Conservation (phyloP, 2,888 invertebrate species). For the Fissipunctia ypsillon region DNA sequence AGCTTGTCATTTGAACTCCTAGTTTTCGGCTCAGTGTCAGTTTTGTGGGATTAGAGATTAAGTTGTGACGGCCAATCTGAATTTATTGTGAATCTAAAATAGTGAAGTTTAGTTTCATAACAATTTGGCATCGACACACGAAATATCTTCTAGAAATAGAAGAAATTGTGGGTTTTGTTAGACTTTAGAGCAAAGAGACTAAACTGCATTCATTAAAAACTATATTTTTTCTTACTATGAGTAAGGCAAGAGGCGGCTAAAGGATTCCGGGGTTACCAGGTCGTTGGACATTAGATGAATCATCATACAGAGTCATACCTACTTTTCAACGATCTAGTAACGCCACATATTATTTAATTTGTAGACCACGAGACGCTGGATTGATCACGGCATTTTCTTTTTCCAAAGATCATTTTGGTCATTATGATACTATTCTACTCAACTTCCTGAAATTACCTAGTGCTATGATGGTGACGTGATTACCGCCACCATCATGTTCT, state of each 20-base stretch:
- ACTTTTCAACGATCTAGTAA: background rate
- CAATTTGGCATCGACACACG: background rate
- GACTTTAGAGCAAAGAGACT: background rate
- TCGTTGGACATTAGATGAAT: slow-evolving; percentile 2
- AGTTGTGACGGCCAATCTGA: slow-evolving; percentile 21
- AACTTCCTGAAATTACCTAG: background rate
- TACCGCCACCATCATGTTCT: background rate
- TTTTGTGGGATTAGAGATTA: slow-evolving; percentile 50
- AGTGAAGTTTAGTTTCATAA: background rate
- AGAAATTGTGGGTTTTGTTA: background rate
- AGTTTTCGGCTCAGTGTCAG: slow-evolving; percentile 55
- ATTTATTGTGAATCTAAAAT: slow-evolving; percentile 26
- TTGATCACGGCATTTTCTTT: no score
- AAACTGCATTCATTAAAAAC: no score
- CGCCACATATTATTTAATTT: background rate
- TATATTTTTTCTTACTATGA: no score
- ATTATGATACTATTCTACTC: background rate
- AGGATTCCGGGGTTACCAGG: background rate
- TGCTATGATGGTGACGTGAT: background rate
- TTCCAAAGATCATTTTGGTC: background rate
- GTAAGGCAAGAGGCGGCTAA: background rate
- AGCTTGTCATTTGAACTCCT: slow-evolving; percentile 70
- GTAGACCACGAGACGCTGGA: background rate
- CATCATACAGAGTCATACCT: background rate
- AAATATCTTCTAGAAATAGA: background rate